Conservation (phyloP, 2,888 invertebrate species). For the Heteromyza rotundicornis region DNA sequence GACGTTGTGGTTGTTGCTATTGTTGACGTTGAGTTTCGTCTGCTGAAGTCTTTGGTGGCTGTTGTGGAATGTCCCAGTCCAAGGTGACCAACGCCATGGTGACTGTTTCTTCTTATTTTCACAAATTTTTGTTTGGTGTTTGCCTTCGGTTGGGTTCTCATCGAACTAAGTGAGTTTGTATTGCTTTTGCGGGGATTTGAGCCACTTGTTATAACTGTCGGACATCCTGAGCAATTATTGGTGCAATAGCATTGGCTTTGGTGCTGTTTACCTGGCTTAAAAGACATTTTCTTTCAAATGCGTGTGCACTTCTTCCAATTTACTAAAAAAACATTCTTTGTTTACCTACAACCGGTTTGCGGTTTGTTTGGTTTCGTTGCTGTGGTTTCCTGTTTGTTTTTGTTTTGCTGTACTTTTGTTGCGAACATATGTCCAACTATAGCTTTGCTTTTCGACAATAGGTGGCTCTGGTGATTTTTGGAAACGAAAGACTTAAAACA, state of each 20-base stretch:
- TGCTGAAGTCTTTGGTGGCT: slow-evolving; percentile 11
- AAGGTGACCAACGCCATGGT: neutral
- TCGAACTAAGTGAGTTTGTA: neutral
- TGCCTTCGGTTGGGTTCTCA: neutral
- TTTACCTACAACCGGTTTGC: slow-evolving; percentile 11
- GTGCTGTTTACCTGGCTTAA: neutral
- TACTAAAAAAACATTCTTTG: neutral
- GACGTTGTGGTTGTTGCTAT: slow-evolving; percentile 13
- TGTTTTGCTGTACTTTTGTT: neutral
- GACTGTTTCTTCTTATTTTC: slow-evolving; percentile 8
- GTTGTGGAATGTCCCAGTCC: slow-evolving; percentile 14
- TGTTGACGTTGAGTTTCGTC: slow-evolving; percentile 20
- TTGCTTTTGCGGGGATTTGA: neutral
- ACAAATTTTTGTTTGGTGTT: slow-evolving; percentile 8
- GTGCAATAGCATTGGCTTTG: slow-evolving; percentile 19
- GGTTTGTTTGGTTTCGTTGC: slow-evolving; percentile 10
- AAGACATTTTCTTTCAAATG: neutral
- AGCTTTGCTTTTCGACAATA: neutral
- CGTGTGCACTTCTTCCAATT: neutral
- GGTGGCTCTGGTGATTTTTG: neutral
- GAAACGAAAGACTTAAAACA: too few species aligned
- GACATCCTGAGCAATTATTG: slow-evolving; percentile 3
- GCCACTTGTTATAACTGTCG: too few species aligned
- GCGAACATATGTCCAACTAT: neutral
- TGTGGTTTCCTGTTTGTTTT: neutral